phyloP scores from a whole-genome alignment of 2,113 vertebrate genomes.

The Pleuronectes platessa region DNA sequence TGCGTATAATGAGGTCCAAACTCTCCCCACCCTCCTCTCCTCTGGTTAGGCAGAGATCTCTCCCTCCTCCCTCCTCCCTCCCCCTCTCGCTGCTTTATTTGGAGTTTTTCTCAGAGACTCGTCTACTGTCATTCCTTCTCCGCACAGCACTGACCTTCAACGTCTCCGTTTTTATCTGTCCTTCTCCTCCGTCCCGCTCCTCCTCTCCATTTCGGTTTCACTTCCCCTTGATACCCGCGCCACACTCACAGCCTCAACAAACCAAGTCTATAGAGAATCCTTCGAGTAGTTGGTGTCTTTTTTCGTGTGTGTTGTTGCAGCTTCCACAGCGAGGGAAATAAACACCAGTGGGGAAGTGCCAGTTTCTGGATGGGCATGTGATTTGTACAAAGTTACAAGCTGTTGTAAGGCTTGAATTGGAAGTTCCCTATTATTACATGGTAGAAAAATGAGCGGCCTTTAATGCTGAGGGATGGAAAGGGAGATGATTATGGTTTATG shows the following conservation, averaged over 20 bases:
- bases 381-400: conserved; percentile 77
- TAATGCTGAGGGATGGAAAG: conserved; percentile 75
- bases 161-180: conserved; percentile 34
- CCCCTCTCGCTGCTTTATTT: conserved; percentile 57
- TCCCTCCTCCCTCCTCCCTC: conserved; percentile 71
- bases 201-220: neutral
- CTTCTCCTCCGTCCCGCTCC: conserved; percentile 5
- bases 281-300: neutral
- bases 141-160: conserved; percentile 60
- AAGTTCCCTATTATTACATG: conserved; percentile 78
- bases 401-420: conserved; percentile 66
- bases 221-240: neutral
- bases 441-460: conserved; percentile 70
- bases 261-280: neutral
- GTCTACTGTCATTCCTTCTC: conserved; percentile 57
- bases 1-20: conserved; percentile 55
- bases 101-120: conserved; percentile 60
- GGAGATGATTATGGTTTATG: conserved; percentile 80
- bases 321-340: conserved; percentile 32
- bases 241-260: neutral
- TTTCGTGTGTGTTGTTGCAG: neutral
- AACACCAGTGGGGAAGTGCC: conserved; percentile 41
- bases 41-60: conserved; percentile 68
- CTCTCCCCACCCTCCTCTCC: conserved; percentile 72
- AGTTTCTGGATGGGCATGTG: conserved; percentile 60